phyloP scores from a whole-genome alignment of 2,113 vertebrate species.

The Setophaga coronata region DNA sequence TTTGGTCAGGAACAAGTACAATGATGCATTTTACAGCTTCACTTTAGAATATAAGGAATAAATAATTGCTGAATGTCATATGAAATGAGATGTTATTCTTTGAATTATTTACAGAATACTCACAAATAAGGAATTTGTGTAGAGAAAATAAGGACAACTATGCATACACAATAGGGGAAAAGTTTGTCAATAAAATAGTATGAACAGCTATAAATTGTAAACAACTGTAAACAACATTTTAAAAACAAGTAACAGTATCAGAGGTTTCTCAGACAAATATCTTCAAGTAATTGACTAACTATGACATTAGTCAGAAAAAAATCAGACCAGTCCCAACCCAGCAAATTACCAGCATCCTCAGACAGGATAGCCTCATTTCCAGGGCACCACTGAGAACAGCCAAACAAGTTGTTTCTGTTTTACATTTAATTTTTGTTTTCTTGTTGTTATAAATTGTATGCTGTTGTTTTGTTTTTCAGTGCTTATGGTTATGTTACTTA shows the following conservation, averaged over 20 bases:
- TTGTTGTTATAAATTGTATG: not conserved
- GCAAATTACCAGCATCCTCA: not conserved
- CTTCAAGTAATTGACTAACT: not conserved
- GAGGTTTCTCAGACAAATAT: not conserved
- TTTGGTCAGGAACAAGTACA: not conserved
- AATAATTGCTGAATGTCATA: not conserved
- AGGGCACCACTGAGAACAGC: not conserved
- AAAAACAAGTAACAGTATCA: not conserved
- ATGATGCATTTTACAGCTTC: not conserved
- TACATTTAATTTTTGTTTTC: not conserved
- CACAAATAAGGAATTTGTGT: not conserved
- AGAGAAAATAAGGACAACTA: not conserved
- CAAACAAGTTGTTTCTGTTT: not conserved
- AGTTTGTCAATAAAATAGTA: not conserved
- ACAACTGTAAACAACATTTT: not conserved
- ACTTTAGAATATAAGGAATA: not conserved
- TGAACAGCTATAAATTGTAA: not conserved
- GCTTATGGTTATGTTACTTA: not conserved
- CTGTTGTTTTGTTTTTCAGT: not conserved
- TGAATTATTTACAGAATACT: not conserved
- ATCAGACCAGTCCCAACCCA: not conserved
- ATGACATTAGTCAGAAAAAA: not conserved
- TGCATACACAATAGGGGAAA: not conserved
- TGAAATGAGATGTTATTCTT: not conserved
- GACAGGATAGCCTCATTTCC: not conserved